phyloP scores from a whole-genome alignment of 64 coral and sea anemone genomes.

The Astreopora myriophthalma region DNA sequence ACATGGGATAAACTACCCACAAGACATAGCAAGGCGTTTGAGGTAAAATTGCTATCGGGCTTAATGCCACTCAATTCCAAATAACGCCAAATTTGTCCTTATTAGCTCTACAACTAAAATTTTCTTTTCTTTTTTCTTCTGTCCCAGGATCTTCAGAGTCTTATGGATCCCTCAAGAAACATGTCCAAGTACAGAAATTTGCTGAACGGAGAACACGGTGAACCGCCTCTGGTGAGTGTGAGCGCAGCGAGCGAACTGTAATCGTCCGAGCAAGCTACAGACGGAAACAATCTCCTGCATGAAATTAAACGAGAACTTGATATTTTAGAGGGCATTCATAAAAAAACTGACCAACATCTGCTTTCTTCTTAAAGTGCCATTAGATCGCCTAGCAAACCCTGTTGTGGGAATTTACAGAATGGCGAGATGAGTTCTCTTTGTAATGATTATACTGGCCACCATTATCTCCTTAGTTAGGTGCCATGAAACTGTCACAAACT shows the following conservation, averaged over 20 bases:
- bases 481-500: not conserved
- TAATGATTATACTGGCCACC: not conserved
- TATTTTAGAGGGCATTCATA: too few relatives aligned
- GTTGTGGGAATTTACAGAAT: not conserved
- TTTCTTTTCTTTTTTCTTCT: not conserved
- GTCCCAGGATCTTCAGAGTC: slow-evolving; percentile 84
- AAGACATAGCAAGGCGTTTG: slow-evolving; percentile 90
- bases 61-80: not conserved
- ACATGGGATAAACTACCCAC: slow-evolving; percentile 97
- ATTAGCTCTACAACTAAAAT: not conserved
- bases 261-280: not conserved
- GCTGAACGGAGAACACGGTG: slow-evolving; percentile 80
- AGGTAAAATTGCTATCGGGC: slow-evolving; percentile 44
- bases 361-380: not conserved
- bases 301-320: too few relatives aligned
- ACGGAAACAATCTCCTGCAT: not conserved
- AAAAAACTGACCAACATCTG: too few relatives aligned
- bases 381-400: not conserved
- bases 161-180: slow-evolving; percentile 98
- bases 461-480: not conserved
- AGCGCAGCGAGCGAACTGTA: not conserved
- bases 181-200: slow-evolving; percentile 98
- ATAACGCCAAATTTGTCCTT: not conserved
- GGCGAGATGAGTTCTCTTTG: not conserved
- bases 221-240: slow-evolving; percentile 83